Evolutionary conservation across 2,113 vertebrate genomes (phyloP), one percentile per base, ranked within the genome.

Genomic region (Paraplagusia blochii): DNA sequence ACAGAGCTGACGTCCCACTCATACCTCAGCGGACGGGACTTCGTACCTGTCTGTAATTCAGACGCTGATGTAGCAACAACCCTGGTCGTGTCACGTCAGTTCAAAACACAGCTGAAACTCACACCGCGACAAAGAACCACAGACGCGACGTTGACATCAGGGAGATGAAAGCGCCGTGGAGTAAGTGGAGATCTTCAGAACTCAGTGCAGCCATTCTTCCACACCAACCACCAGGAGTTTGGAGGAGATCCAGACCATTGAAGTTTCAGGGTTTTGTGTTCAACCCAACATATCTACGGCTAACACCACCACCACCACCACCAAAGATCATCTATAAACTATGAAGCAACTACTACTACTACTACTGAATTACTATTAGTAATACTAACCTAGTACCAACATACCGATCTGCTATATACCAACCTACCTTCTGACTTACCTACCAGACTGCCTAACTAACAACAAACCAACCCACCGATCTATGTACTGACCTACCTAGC

Each of bases 101-200:
- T 66, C 56, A 81, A 51, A 79, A 81, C 66, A 67, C 17, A 47
- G 76, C 53, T 72, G 82, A 85, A 88, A 88, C 83, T 54, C 72
- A 84, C 69, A 88, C 85, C 83, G 54, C 18, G 55, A 80, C 82
- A 75, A 71, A 82, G 77, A 74, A 80, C 72, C 79, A 77, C 72
- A 66, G 77, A 70, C 61, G 64, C 57, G 58, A 59, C 77, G 66
- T 71, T 69, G 52, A 69, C 44, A 34, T 53, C 2, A 45, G 19
- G 0, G 15, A 80, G 79, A 85, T 87, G 74, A 88, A 85, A 88
- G 86, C 58, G 3, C 64, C 58, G 65, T 18, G 13, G 55, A 29
- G 82, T 71, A 86, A 86, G 66, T 59, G 66, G 67, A 87, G 85
- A 80, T 59, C 73, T 48, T 59, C 18, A 14, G 57, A 74, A 75